phyloP scores from a whole-genome alignment of 2,113 vertebrate species.

The Marcusenius ussheri region DNA sequence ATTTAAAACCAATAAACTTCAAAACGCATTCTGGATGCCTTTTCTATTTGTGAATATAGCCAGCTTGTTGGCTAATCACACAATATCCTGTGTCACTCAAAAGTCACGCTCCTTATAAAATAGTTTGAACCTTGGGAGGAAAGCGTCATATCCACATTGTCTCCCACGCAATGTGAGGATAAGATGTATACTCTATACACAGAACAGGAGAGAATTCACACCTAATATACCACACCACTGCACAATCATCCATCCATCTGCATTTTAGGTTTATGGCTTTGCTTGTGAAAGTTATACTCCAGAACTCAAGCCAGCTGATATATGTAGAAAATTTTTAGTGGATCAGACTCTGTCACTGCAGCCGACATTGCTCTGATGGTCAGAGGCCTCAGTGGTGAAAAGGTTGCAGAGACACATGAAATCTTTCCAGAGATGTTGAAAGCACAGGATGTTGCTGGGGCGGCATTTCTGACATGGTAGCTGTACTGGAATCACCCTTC shows the following conservation, averaged over 20 bases:
- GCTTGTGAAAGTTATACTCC: background rate
- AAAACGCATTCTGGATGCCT: background rate
- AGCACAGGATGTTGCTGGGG: background rate
- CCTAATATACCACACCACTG: background rate
- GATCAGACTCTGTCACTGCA: background rate
- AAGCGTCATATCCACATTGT: background rate
- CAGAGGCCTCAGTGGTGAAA: background rate
- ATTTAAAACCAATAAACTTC: background rate
- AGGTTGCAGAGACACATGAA: background rate
- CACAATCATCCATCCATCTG: background rate
- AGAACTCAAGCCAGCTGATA: background rate
- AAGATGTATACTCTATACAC: background rate
- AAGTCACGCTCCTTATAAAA: background rate
- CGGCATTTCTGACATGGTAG: background rate
- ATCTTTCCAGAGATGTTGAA: background rate
- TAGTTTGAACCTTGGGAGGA: background rate
- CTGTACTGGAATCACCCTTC: background rate
- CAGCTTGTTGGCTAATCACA: background rate
- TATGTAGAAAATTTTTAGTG: background rate
- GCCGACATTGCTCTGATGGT: background rate
- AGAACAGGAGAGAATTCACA: background rate
- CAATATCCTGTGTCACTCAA: background rate
- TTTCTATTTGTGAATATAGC: background rate
- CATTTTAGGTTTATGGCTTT: background rate
- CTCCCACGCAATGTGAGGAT: background rate